Conservation (phyloP, 2,888 invertebrate genomes). For the Drosophila limbata region DNA sequence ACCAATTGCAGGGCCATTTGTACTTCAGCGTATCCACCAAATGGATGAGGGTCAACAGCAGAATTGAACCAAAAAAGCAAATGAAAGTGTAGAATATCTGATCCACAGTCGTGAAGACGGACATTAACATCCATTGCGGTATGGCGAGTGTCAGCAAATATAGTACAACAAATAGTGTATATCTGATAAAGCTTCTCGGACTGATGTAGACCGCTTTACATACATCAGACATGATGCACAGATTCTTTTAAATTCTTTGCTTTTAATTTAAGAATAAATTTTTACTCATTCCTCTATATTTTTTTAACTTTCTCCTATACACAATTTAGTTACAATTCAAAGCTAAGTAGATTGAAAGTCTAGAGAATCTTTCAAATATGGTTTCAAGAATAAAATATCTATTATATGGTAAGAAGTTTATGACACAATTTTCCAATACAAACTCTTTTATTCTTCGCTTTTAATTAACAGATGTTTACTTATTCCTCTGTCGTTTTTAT, state of each 20-base stretch:
- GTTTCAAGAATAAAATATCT: no score
- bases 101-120: conserved; percentile 16
- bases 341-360: no score
- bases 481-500: no score
- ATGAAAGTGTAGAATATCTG: conserved; percentile 33
- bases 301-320: background rate
- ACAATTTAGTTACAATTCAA: background rate
- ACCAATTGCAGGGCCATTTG: conserved; percentile 35
- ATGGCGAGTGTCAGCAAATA: conserved; percentile 28
- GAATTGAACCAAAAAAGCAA: conserved; percentile 21
- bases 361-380: no score
- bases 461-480: no score
- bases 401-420: no score
- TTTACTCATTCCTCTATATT: background rate
- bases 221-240: conserved; percentile 21
- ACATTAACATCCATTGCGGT: conserved; percentile 58
- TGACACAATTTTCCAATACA: no score
- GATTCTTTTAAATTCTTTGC: background rate
- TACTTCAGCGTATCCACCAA: conserved; percentile 31
- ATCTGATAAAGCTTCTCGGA: conserved; percentile 22
- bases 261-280: background rate
- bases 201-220: background rate
- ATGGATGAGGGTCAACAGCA: conserved; percentile 43
- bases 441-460: no score
- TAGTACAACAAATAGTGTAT: background rate